Conservation (phyloP, 2,888 invertebrate genomes). For the Calliphora vomitoria region DNA sequence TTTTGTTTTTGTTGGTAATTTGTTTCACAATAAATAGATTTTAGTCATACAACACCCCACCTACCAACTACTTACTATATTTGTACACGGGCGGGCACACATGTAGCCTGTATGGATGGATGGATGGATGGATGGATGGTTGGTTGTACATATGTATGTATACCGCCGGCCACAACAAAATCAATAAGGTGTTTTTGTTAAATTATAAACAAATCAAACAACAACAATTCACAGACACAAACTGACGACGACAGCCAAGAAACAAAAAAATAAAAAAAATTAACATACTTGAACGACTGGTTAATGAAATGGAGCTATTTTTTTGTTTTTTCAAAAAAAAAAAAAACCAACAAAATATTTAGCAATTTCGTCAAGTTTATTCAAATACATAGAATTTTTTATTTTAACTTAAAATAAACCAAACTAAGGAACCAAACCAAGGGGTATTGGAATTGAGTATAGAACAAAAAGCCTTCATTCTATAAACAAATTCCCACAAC, state of each 20-base stretch:
- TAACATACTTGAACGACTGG: neutral
- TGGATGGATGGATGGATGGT: too few relatives aligned
- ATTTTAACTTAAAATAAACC: slow-evolving; percentile 12
- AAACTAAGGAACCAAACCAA: neutral
- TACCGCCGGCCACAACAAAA: slow-evolving; percentile 10
- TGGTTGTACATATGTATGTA: too few relatives aligned
- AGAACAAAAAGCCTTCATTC: slow-evolving; percentile 36
- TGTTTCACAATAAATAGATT: slow-evolving; percentile 3
- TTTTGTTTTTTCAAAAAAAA: neutral
- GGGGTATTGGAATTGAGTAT: slow-evolving; percentile 2
- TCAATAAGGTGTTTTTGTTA: slow-evolving; percentile 16
- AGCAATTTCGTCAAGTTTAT: slow-evolving; percentile 7
- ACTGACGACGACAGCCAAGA: neutral
- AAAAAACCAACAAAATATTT: too few relatives aligned
- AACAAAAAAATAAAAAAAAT: neutral
- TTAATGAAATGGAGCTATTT: neutral
- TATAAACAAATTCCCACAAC: slow-evolving; percentile 56
- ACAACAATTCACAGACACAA: neutral
- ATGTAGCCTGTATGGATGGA: too few relatives aligned
- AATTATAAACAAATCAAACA: slow-evolving; percentile 15
- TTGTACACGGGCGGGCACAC: neutral
- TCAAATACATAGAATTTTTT: slow-evolving; percentile 7
- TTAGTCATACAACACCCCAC: slow-evolving; percentile 7
- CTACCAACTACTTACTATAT: neutral
- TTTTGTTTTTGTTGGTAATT: neutral